Evolutionary conservation across 2,888 invertebrate genomes (phyloP), one percentile per base, ranked within the genome.

Genomic region (Hipparchia sbordonii): DNA sequence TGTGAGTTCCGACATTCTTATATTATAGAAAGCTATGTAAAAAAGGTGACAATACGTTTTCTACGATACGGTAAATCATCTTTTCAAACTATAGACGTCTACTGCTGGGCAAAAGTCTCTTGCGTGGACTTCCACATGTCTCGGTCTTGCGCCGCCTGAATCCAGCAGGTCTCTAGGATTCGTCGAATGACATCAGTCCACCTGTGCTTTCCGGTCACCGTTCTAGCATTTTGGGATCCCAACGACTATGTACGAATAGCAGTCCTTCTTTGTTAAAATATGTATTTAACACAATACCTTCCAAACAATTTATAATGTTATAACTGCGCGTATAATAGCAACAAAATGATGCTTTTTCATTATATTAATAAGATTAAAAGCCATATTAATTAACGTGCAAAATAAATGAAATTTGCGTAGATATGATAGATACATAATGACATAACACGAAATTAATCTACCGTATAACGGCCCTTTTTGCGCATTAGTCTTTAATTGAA

Each of bases 401-500:
- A 67, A 67, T 67, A 7, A 57, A 57, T 59, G 46, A 67, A 48
- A 52, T 39, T 4, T 2, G 39, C 39, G 39, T 39, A 23, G 23
- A 23, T 23, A 39, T 52, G 52, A 61, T 54, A 52, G 60, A 69
- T 61, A 54, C 61, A 69, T 61, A 39, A 39, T 39, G 39, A 39
- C 39, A 60, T 60, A 60, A 67, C 67, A 39, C 48, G 33, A 61
- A 60, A 54, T 67, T 57, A 72, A 72, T 54, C 54, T 33, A 7
- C 48, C 48, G 62, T 52, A 51, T 62, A 72, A 72, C 57, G 57
- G 39, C 62, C 57, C 62, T 62, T 57, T 13, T 63, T 62, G 13
- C 48, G 57, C 63, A 68, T 68, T 68, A 67, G 62, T 39, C 51
- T 45, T 69, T 63, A 72, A 61, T 69, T 67, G 13, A 51, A 63